Evolutionary conservation across 2,113 vertebrate genomes (phyloP).

Genomic region (Urocynchramus pylzowi): DNA sequence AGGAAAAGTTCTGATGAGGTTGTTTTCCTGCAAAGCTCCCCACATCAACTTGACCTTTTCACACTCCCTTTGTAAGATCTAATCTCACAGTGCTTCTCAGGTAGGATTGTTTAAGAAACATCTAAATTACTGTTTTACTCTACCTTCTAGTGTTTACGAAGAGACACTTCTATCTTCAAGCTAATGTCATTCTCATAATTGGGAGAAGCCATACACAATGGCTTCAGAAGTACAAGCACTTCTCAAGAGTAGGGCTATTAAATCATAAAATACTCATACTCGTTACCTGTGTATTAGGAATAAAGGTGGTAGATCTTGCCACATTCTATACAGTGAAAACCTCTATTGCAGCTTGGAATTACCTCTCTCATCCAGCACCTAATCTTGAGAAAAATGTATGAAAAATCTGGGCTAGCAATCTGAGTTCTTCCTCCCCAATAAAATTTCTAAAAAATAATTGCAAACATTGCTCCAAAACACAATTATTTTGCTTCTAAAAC

Average conservation of each 20-base stretch:
- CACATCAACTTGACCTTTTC: conserved; percentile 66
- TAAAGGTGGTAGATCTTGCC: neutral
- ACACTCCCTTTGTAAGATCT: conserved; percentile 21
- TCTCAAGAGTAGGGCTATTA: conserved; percentile 31
- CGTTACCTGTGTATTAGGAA: neutral
- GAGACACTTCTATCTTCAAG: conserved; percentile 38
- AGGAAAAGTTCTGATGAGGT: conserved; percentile 13
- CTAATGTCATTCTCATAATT: conserved; percentile 50
- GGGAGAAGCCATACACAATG: conserved; percentile 47
- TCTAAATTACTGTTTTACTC: conserved; percentile 60
- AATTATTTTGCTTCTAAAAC: neutral
- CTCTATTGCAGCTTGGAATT: neutral
- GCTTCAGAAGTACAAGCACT: conserved; percentile 36
- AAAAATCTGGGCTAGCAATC: neutral
- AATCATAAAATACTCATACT: neutral
- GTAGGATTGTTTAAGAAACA: conserved; percentile 62
- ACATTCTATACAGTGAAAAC: neutral
- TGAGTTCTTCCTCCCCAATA: neutral
- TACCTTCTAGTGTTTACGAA: conserved; percentile 54
- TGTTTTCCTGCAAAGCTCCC: conserved; percentile 32
- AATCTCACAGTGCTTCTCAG: conserved; percentile 19
- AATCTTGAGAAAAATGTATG: neutral
- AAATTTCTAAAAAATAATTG: neutral
- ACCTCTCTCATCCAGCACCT: neutral
- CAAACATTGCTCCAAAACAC: neutral